Percentiles rank a stretch among this genome's conserved stretches.
Conservation (phyloP, 2,888 invertebrate species). For the Eudasyphora cyanicolor region DNA sequence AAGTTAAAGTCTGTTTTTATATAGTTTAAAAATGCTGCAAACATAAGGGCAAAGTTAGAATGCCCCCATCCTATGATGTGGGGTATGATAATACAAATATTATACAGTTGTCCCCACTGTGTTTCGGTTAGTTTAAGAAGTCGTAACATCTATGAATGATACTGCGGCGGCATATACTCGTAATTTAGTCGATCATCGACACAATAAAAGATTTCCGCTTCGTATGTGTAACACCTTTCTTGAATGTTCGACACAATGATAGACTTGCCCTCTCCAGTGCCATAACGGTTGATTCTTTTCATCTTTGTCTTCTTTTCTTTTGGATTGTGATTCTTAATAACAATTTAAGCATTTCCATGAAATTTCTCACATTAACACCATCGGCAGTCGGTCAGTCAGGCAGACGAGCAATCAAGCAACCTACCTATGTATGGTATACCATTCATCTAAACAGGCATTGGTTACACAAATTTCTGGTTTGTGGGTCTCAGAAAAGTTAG, state of each 20-base stretch:
- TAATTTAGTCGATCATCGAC: neutral
- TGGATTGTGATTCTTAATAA: no score
- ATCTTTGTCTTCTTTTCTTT: neutral
- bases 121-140: no score
- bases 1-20: no score
- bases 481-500: neutral
- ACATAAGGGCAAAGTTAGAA: no score
- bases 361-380: conserved; percentile 45
- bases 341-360: conserved; percentile 27
- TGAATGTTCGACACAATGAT: neutral
- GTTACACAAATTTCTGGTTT: conserved; percentile 3
- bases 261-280: neutral
- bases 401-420: no score
- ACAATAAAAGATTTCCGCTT: neutral
- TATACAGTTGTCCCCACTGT: no score
- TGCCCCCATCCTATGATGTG: no score
- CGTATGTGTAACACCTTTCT: conserved; percentile 1
- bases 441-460: no score
- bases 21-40: no score
- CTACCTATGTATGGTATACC: no score
- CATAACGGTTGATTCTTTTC: neutral
- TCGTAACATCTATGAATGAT: neutral
- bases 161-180: neutral
- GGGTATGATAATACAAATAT: no score
- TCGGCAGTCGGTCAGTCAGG: neutral